Conservation (phyloP, 23 tunicate genomes). For the Trididemnum clinides region DNA sequence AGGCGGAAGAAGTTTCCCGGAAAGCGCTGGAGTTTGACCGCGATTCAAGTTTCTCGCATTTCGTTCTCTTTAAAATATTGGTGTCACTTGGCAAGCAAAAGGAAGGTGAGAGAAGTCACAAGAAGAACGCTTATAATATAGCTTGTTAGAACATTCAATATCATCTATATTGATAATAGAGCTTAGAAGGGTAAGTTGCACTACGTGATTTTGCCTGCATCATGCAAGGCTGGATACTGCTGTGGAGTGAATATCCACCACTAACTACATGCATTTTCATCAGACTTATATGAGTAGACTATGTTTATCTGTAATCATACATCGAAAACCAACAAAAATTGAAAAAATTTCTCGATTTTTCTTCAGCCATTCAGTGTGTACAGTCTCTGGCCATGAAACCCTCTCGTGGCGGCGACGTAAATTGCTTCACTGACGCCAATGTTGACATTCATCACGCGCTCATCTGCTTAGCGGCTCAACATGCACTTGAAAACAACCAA, state of each 20-base stretch:
- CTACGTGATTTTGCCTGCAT: no score
- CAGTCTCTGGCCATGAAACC: background rate
- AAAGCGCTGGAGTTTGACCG: conserved; percentile 37
- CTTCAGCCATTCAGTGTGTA: background rate
- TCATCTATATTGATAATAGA: no score
- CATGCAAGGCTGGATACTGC: no score
- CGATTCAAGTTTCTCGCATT: conserved; percentile 33
- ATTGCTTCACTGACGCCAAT: background rate
- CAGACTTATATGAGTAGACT: background rate
- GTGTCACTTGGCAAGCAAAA: conserved; percentile 27
- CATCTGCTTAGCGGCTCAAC: conserved; percentile 78
- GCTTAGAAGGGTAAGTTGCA: no score
- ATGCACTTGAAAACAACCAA: conserved; percentile 71
- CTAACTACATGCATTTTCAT: no score
- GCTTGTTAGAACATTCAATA: no score
- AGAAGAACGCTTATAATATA: no score
- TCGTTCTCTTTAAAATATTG: conserved; percentile 59
- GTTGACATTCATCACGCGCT: conserved; percentile 44
- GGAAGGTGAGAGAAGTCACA: no score
- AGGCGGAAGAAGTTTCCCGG: conserved; percentile 68
- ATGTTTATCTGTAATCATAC: background rate
- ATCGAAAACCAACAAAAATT: background rate
- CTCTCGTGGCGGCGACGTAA: background rate
- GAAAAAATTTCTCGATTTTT: background rate
- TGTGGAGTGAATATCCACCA: no score